Base-by-base conservation (phyloP, 1,140 invertebrate genomes). In the Drosophila repletoides region DNA sequence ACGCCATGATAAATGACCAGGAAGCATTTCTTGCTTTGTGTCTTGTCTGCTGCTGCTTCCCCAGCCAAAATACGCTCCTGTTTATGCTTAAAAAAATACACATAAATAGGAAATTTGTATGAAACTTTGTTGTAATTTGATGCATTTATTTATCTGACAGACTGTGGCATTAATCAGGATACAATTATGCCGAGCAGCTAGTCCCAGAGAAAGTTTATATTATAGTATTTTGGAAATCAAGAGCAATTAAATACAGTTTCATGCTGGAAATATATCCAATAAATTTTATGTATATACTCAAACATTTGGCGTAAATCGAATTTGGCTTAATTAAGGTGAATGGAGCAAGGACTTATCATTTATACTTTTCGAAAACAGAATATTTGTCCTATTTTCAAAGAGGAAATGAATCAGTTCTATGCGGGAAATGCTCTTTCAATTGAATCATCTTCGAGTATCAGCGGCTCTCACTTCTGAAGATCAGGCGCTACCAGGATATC, bases 1-100 rank as follows among this genome's bases (percentile, higher is more conserved):
- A n/a, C 38, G 26, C 26, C 43, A 77, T 77, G 74, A 77, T 77
- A 77, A 77, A 77, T 77, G 74, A 69, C 72, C 66, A 22, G 28
- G 17, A 41, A 56, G 46, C 45, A 65, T 56, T 65, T 40, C 49
- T 48, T 38, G 61, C 56, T 64, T 43, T 56, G 31, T 56, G 43
- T 53, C 51, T 64, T 48, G 15, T 48, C 28, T 10, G 14, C n/a
- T n/a, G n/a, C n/a, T n/a, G n/a, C n/a, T n/a, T n/a, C n/a, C n/a
- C n/a, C n/a, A n/a, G n/a, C n/a, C n/a, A n/a, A n/a, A n/a, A n/a
- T n/a, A n/a, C n/a, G n/a, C n/a, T 33, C 6, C 41, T 38, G 58
- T 36, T 61, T 31, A 53, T 45, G 41, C 60, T 31, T n/a, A n/a
- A 31, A 22, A 56, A 55, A 63, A 53, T 63, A 53, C 59, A 70